A percentile compares a stretch with the other conserved stretches of the same genome.
Evolutionary conservation across 2,797 vertebrate species (phyloP).

Genomic region (Centroberyx gerrardi): DNA sequence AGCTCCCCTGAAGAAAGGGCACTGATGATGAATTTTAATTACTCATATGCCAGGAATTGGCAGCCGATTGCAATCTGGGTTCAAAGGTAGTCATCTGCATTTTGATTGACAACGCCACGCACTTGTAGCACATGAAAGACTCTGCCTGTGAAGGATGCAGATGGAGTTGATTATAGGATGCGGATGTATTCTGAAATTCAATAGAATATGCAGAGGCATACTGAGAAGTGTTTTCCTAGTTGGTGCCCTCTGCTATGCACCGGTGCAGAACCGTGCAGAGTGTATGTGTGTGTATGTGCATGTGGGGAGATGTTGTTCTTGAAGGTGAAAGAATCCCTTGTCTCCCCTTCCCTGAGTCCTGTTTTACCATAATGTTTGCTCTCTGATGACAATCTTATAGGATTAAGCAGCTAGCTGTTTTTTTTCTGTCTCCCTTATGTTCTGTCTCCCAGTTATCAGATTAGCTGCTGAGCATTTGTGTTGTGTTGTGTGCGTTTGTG

Average conservation of each 20-base stretch:
- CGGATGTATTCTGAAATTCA: conserved; percentile 31
- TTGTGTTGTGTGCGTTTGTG: conserved; percentile 13
- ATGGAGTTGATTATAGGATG: conserved; percentile 11
- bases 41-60: conserved; percentile 29
- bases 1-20: conserved; percentile 54
- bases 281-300: not conserved
- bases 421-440: conserved; percentile 28
- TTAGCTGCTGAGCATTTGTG: conserved; percentile 49
- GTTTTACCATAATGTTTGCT: conserved; percentile 45
- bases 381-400: conserved; percentile 49
- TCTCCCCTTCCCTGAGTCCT: not conserved
- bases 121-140: not conserved
- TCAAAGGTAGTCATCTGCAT: conserved; percentile 28
- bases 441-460: no score
- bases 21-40: conserved; percentile 55
- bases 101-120: conserved; percentile 53
- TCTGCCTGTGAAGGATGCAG: conserved; percentile 15
- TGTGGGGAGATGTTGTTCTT: not conserved
- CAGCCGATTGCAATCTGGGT: conserved; percentile 48
- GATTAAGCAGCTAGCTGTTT: conserved; percentile 53
- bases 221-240: conserved; percentile 3
- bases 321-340: conserved; percentile 35
- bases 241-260: not conserved
- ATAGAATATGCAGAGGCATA: not conserved
- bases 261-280: conserved; percentile 10